These are phyloP conservation scores for Druon quercuslanigerum DNA, from an alignment of 1,140 invertebrate species.

Conservation along the genomic window DNA sequence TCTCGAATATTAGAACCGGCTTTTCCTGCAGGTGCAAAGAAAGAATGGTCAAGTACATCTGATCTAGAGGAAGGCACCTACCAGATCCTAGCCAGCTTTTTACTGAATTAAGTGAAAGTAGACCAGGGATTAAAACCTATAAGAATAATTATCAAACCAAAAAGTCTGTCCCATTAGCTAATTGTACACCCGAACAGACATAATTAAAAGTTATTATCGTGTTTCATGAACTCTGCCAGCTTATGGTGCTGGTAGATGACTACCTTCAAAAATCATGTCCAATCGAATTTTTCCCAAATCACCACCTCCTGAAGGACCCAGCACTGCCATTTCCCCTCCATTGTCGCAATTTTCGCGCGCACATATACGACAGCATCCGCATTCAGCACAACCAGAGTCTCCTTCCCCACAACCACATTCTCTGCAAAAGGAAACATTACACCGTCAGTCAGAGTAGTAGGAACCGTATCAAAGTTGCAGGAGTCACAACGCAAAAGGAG, in stretches of 20 bases:
- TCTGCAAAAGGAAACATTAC: conserved; percentile 73
- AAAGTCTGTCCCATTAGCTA: neutral
- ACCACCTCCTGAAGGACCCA: conserved; percentile 74
- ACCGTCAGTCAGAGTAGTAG: too few relatives aligned
- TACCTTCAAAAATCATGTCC: conserved; percentile 57
- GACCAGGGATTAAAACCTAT: neutral
- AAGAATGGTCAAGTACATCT: neutral
- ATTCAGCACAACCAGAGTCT: conserved; percentile 93
- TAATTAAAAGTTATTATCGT: too few relatives aligned
- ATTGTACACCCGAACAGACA: too few relatives aligned
- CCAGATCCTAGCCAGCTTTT: conserved; percentile 57
- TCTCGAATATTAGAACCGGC: conserved; percentile 78
- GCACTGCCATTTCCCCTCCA: conserved; percentile 68
- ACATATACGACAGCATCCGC: conserved; percentile 93
- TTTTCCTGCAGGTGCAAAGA: conserved; percentile 60
- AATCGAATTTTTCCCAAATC: conserved; percentile 67
- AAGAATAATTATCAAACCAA: neutral
- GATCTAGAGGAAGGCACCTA: conserved; percentile 39
- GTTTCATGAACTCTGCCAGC: neutral
- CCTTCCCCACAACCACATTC: conserved; percentile 97
- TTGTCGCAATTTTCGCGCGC: conserved; percentile 83
- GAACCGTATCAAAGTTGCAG: too few relatives aligned
- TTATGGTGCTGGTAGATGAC: neutral
- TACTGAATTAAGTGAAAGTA: neutral
- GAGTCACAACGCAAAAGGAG: too few relatives aligned